These are phyloP conservation scores for Zoanthus solanderi DNA, from an alignment of 92 coral and sea anemone species.

Conservation along the genomic window DNA sequence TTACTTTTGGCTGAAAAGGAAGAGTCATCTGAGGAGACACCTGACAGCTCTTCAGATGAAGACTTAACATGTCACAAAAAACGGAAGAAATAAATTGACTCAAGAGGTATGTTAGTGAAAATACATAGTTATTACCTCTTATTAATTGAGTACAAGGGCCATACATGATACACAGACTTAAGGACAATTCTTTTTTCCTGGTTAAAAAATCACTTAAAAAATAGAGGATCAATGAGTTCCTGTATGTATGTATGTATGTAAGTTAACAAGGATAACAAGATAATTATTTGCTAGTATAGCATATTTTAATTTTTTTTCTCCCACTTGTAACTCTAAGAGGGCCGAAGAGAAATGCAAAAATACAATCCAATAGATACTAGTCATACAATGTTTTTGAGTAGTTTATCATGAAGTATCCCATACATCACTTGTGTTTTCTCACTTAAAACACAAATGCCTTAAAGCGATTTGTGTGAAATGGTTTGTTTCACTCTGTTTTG, in stretches of 20 bases:
- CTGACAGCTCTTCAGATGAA: conserved; percentile 36
- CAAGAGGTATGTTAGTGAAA: conserved; percentile 17
- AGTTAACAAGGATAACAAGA: conserved; percentile 8
- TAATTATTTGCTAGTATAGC: conserved; percentile 20
- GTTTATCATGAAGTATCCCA: conserved; percentile 25
- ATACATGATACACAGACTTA: conserved; percentile 28
- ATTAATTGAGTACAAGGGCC: conserved; percentile 10
- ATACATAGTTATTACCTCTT: background rate
- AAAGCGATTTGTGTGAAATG: conserved; percentile 15
- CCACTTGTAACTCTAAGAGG: conserved; percentile 23
- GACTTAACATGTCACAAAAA: conserved; percentile 29
- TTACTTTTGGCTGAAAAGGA: conserved; percentile 15
- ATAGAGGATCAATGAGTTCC: conserved; percentile 26
- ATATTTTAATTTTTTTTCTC: conserved; percentile 14
- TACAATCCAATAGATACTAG: conserved; percentile 19
- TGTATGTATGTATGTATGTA: conserved; percentile 1
- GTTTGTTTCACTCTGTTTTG: conserved; percentile 22
- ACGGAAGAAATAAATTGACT: conserved; percentile 5
- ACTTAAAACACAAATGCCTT: conserved; percentile 20
- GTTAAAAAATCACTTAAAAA: conserved; percentile 30
- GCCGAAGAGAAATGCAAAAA: conserved; percentile 16
- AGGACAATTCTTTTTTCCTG: conserved; percentile 19
- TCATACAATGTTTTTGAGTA: conserved; percentile 14
- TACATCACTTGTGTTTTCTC: conserved; percentile 23
- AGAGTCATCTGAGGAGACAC: conserved; percentile 24